phyloP scores from a whole-genome alignment of 2,888 invertebrate genomes.

The Escarpia spicata region DNA sequence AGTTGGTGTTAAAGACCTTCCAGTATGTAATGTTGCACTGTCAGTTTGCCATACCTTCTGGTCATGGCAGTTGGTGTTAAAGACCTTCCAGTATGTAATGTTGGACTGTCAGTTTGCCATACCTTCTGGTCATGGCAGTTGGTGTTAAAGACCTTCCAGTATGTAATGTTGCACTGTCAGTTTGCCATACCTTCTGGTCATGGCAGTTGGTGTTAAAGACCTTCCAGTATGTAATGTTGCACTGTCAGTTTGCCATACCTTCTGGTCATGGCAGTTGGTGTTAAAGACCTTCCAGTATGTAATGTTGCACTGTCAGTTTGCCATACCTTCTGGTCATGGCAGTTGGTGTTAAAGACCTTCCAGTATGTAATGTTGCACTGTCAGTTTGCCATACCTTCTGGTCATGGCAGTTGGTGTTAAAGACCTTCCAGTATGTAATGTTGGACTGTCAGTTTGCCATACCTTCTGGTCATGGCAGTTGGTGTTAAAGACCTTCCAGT shows the following conservation, averaged over 20 bases:
- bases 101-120: neutral
- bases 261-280: too few species aligned
- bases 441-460: neutral
- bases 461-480: too few species aligned
- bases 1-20: too few species aligned
- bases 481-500: too few species aligned
- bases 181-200: neutral
- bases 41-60: neutral
- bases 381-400: neutral
- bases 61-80: too few species aligned
- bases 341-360: too few species aligned
- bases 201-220: too few species aligned
- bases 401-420: too few species aligned
- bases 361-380: neutral
- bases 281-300: too few species aligned
- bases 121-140: too few species aligned
- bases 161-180: neutral
- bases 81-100: neutral
- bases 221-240: neutral
- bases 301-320: neutral
- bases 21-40: neutral
- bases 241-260: neutral
- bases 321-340: too few species aligned
- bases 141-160: too few species aligned
- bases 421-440: neutral